Evolutionary conservation across 2,113 vertebrate genomes (phyloP).

Genomic region (Glaucidium brasilianum): DNA sequence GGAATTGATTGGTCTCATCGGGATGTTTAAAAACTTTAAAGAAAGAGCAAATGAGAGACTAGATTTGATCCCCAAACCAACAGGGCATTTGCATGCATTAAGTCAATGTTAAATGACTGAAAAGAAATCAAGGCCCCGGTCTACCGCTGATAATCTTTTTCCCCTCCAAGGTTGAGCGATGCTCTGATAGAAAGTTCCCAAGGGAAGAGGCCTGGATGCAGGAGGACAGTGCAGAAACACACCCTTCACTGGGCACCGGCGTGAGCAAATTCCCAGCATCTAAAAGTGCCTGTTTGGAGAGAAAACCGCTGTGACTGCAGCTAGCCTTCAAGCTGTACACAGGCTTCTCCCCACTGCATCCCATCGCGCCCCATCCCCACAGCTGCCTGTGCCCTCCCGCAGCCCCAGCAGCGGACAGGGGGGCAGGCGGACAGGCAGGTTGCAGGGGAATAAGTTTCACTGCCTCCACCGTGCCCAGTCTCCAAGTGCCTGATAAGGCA

Average conservation of each 20-base stretch:
- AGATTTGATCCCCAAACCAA: not conserved
- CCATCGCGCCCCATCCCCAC: not conserved
- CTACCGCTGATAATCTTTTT: not conserved
- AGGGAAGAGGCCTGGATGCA: not conserved
- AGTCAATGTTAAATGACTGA: not conserved
- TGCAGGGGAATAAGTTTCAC: not conserved
- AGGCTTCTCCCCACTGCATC: not conserved
- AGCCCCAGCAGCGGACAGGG: not conserved
- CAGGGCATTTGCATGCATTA: not conserved
- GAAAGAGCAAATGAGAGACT: not conserved
- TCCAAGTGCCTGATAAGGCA: rapidly evolving
- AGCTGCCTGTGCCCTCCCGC: not conserved
- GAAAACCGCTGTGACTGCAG: not conserved
- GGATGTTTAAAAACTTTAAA: not conserved
- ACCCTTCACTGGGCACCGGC: not conserved
- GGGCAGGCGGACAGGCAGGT: no score
- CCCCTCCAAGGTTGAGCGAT: not conserved
- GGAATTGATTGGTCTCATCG: not conserved
- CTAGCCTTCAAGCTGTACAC: not conserved
- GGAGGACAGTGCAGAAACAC: rapidly evolving
- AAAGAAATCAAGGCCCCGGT: not conserved
- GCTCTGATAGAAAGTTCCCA: not conserved
- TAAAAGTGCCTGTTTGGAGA: not conserved
- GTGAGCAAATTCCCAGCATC: not conserved
- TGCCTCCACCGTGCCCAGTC: not conserved